Evolutionary conservation across 1,140 invertebrate species (phyloP).

Genomic region (Drosophila santomea): DNA sequence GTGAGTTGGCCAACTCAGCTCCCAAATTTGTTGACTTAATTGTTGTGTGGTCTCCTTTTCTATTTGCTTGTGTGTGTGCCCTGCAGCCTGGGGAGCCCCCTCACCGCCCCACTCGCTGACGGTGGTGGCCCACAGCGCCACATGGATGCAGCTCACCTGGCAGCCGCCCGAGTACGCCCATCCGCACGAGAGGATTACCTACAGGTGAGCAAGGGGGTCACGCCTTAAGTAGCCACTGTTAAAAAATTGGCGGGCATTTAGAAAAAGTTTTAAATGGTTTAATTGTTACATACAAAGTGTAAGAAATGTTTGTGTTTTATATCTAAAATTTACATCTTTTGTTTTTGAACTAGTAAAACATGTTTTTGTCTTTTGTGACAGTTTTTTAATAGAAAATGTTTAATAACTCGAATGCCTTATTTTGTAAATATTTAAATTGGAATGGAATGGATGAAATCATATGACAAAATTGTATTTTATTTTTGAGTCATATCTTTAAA

Average conservation of each 20-base stretch:
- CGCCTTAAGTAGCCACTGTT: neutral
- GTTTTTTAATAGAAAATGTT: too few relatives aligned
- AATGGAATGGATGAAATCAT: too few relatives aligned
- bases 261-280: neutral
- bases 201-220: conserved; percentile 86
- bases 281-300: too few relatives aligned
- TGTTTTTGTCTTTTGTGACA: too few relatives aligned
- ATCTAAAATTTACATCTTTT: too few relatives aligned
- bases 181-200: conserved; percentile 90
- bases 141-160: conserved; percentile 91
- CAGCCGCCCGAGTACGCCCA: conserved; percentile 92
- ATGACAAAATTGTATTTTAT: neutral
- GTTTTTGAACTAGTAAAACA: too few relatives aligned
- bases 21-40: conserved; percentile 41
- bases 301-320: too few relatives aligned
- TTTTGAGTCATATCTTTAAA: too few relatives aligned
- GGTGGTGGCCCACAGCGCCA: conserved; percentile 90
- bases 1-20: conserved; percentile 44
- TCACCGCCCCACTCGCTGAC: conserved; percentile 91
- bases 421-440: neutral
- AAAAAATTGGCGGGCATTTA: neutral
- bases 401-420: too few relatives aligned
- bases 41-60: conserved; percentile 14
- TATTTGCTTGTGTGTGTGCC: conserved; percentile 1
- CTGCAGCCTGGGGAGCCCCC: conserved; percentile 87